Evolutionary conservation across 2,113 vertebrate genomes (phyloP).

Genomic region (Bombycilla garrulus): DNA sequence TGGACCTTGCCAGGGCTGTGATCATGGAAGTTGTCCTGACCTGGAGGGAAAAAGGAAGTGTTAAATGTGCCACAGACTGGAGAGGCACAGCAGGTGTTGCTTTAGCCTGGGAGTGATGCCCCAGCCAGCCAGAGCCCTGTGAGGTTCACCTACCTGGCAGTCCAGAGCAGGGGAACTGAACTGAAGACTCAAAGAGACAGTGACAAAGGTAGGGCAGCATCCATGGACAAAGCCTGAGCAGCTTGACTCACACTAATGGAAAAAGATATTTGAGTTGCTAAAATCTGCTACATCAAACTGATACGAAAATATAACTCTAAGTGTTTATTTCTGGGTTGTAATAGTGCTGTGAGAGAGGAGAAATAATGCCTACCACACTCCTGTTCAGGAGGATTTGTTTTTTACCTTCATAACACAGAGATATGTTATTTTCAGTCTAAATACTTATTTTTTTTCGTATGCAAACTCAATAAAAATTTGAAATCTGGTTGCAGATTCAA

Average conservation of each 20-base stretch:
- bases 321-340: not conserved
- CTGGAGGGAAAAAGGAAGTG: not conserved
- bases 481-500: not conserved
- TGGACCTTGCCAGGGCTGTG: not conserved
- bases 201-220: not conserved
- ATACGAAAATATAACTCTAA: not conserved
- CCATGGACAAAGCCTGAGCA: not conserved
- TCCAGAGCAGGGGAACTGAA: not conserved
- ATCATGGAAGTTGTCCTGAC: not conserved
- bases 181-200: not conserved
- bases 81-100: not conserved
- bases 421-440: not conserved
- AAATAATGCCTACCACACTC: not conserved
- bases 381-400: not conserved
- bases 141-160: not conserved
- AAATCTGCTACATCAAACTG: not conserved
- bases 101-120: not conserved
- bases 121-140: not conserved
- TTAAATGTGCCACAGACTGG: not conserved
- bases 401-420: not conserved
- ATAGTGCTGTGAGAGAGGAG: not conserved
- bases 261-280: slow-evolving; percentile 1
- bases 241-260: not conserved
- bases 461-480: not conserved
- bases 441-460: not conserved